Evolutionary conservation across 2,113 vertebrate species (phyloP).

Genomic region (Rynchops niger): DNA sequence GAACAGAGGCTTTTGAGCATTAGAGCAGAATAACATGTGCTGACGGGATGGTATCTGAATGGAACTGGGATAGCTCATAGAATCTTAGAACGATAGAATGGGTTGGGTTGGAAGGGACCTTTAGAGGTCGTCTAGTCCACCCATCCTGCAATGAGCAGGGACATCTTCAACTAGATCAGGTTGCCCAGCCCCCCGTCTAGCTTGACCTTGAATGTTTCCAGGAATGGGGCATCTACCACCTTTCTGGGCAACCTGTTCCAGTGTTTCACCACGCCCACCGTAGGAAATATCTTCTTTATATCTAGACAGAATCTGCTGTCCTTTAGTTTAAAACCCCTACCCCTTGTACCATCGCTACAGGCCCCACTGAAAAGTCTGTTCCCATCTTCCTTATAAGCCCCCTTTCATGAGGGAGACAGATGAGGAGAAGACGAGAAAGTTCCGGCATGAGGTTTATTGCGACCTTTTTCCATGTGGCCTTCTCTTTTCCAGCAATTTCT

Average conservation of each 20-base stretch:
- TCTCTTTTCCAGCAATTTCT: neutral
- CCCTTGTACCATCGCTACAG: neutral
- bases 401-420: neutral
- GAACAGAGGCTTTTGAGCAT: neutral
- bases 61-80: neutral
- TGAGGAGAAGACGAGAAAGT: neutral
- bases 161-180: neutral
- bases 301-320: neutral
- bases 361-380: neutral
- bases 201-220: neutral
- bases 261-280: neutral
- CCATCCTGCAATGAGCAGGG: rapidly evolving
- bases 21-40: neutral
- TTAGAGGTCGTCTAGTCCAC: neutral
- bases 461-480: neutral
- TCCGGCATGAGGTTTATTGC: neutral
- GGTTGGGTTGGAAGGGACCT: neutral
- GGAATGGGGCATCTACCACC: neutral
- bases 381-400: neutral
- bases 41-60: neutral
- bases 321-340: neutral
- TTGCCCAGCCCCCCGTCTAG: neutral
- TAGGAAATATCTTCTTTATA: neutral
- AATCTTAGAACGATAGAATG: neutral
- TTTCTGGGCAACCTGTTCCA: neutral